Evolutionary conservation across 2,888 invertebrate genomes (phyloP), one percentile per base, ranked within the genome.

Genomic region (Erebia epiphron): DNA sequence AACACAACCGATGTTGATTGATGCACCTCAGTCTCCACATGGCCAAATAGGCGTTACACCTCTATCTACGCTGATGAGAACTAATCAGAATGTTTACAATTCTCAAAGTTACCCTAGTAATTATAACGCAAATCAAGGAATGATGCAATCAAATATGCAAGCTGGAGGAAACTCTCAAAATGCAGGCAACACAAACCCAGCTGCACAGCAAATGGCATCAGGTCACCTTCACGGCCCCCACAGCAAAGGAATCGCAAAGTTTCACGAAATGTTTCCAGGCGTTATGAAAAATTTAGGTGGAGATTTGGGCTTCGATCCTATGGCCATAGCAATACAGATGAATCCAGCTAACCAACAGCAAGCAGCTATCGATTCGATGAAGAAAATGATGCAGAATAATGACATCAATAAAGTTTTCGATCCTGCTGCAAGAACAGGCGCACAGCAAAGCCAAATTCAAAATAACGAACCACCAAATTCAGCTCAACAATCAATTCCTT

Each of bases 241-340:
- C 69, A 75, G 79, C 49, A 81, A 80, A 71, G 90, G 91, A 18
- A 80, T 92, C 11, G 76, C 80, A 26, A 92, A 90, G 74, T 93
- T 92, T 71, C 88, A 91, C 67, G 84, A 91, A 78, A 89, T 91
- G 87, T 92, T 92, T 72, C 91, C 93, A 50, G 91, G 90, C 21
- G 85, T 90, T 10, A 85, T 83, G 81, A 82, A 86, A 76, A 86
- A 81, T 18, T 46, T 79, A 21, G 81, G 79, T 14, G 85, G 84
- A 21, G 87, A 91, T 71, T 80, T 92, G 68, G 88, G 88, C 49
- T 92, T 91, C 72, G 92, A 93, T 78, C 92, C 93, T 2, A 93
- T 93, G 92, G 82, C 87, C 52, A 88, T 93, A 73, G 93, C 93
- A 11, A 83, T 92, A 76, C 91, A 92, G 79, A 91, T 93, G 91